Percentiles rank a stretch among this genome's conserved stretches.
Evolutionary conservation across 2,113 vertebrate genomes (phyloP).

Genomic region (Nymphicus hollandicus): DNA sequence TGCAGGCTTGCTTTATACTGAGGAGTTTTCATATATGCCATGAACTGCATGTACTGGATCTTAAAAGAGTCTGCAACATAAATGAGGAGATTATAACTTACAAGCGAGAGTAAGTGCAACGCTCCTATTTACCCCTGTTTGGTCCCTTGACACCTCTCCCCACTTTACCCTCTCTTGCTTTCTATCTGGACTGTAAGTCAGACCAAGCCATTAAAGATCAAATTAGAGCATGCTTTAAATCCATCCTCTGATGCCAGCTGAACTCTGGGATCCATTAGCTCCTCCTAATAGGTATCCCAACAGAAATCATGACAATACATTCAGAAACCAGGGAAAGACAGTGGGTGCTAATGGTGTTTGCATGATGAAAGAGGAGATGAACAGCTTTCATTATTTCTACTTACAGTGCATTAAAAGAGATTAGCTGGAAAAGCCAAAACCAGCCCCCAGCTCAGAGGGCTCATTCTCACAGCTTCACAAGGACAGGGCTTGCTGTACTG

Average conservation of each 20-base stretch:
- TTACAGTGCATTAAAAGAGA: neutral
- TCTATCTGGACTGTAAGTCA: neutral
- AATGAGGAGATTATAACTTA: neutral
- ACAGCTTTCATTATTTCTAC: neutral
- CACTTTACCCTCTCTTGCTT: neutral
- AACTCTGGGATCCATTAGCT: neutral
- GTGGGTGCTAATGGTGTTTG: neutral
- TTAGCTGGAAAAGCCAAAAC: neutral
- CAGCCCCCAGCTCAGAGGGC: neutral
- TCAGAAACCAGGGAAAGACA: neutral
- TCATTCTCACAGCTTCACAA: neutral
- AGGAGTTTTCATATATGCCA: conserved; percentile 94
- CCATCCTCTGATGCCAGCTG: neutral
- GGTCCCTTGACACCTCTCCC: neutral
- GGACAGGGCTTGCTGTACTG: neutral
- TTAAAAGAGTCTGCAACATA: conserved; percentile 87
- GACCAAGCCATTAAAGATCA: neutral
- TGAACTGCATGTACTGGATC: conserved; percentile 96
- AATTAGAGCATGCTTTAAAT: neutral
- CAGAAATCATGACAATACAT: neutral
- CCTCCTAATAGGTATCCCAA: neutral
- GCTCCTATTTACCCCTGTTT: neutral
- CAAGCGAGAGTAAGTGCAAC: neutral
- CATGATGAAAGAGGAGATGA: neutral
- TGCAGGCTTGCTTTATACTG: conserved; percentile 93